Conservation (phyloP, 2,113 vertebrate genomes). For the Bothrops jararaca region DNA sequence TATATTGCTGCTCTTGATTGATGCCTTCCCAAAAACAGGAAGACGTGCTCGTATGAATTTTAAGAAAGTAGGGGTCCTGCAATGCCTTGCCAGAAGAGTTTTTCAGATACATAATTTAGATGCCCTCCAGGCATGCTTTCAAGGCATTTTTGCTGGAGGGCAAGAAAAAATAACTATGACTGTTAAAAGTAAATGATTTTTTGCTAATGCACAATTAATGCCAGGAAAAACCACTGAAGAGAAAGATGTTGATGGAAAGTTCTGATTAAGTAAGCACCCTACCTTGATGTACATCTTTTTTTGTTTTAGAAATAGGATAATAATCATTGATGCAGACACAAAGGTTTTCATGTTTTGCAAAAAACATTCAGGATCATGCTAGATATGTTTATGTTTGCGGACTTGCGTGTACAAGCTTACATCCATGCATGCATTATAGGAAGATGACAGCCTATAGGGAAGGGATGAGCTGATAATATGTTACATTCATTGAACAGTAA, state of each 20-base stretch:
- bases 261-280: conserved; percentile 87
- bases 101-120: conserved; percentile 99
- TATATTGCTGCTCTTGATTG: conserved; percentile 96
- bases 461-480: conserved; percentile 75
- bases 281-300: conserved; percentile 78
- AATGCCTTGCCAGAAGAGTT: conserved; percentile 95
- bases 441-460: conserved; percentile 69
- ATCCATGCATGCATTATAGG: neutral
- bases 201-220: conserved; percentile 99
- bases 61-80: conserved; percentile 95
- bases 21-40: conserved; percentile 98
- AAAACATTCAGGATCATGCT: conserved; percentile 64
- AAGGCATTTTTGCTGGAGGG: conserved; percentile 98
- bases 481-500: conserved; percentile 84
- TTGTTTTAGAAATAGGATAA: conserved; percentile 66
- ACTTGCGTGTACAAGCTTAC: conserved; percentile 7
- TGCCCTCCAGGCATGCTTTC: conserved; percentile 99
- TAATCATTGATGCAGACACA: conserved; percentile 79
- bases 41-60: conserved; percentile 95
- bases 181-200: conserved; percentile 99
- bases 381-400: conserved; percentile 48
- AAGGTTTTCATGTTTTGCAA: conserved; percentile 81
- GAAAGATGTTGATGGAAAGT: conserved; percentile 90
- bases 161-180: conserved; percentile 99
- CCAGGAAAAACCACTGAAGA: conserved; percentile 83